These are phyloP conservation scores for Oreohelix idahoensis DNA, from an alignment of 1,140 invertebrate genomes.

Conservation along the genomic window DNA sequence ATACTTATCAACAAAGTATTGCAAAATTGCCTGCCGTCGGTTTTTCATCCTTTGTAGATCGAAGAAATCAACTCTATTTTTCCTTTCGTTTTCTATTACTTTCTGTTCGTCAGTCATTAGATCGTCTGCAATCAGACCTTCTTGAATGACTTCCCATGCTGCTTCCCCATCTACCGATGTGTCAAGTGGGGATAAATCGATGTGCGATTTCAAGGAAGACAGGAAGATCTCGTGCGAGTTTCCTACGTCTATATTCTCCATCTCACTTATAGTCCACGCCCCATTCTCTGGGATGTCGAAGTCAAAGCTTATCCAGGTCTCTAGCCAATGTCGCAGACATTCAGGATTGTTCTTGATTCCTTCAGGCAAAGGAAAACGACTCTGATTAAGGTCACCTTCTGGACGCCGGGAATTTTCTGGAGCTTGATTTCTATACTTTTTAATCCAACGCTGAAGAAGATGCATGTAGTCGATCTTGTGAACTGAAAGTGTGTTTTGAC, in stretches of 20 bases:
- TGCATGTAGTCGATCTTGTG: constrained; percentile 2
- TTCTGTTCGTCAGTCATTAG: constrained; percentile 27
- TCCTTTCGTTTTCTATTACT: not conserved
- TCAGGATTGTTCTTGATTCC: not conserved
- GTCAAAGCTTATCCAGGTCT: constrained; percentile 17
- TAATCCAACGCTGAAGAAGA: constrained; percentile 29
- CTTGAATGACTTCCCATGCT: constrained; percentile 6
- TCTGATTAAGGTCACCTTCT: not conserved
- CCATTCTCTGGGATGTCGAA: constrained; percentile 3
- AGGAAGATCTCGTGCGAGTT: constrained; percentile 18
- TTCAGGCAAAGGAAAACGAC: constrained; percentile 10
- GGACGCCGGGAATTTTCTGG: not conserved
- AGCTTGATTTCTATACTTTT: not conserved
- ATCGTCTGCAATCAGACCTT: constrained; percentile 2
- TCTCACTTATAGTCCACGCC: constrained; percentile 11
- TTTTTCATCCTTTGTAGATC: constrained; percentile 16
- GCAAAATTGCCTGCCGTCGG: not conserved
- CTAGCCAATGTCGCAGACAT: constrained; percentile 7
- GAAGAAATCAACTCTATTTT: not conserved
- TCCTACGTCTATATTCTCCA: not conserved
- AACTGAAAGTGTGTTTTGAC: not conserved
- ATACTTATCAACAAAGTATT: constrained; percentile 30
- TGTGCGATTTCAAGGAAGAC: not conserved
- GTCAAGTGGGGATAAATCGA: constrained; percentile 4
- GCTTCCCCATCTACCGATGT: constrained; percentile 22